Evolutionary conservation across 2,888 invertebrate species (phyloP), one percentile per base, ranked within the genome.

Genomic region (Abrostola triplasia): DNA sequence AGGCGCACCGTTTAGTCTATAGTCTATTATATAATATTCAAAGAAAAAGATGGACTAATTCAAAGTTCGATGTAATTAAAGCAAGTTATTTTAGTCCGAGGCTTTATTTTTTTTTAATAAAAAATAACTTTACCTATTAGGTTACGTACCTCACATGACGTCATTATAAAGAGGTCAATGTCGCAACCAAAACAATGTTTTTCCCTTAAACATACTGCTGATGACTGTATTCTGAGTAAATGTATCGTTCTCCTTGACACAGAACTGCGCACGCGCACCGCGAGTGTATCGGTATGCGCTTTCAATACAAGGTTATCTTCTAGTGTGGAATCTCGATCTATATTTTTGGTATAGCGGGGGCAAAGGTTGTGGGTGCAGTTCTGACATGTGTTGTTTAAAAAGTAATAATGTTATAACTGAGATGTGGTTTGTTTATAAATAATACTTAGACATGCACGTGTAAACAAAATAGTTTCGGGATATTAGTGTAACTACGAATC

Each of bases 191-290:
- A 70, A 76, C 70, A 73, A 71, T 76, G 73, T 70, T 77, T 80
- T 80, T 70, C 73, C 77, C 57, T 71, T 67, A 74, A 68, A 73
- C 58, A 60, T 55, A 56, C 44, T 56, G 67, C 52, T 76, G 77
- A 76, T 77, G 77, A 68, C 73, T 74, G 76, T 56, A 65, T 80
- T 81, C 77, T 61, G 64, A 62, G 77, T 80, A 80, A 80, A 70
- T 71, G 64, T 76, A 74, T 68, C 62, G 77, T 36, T 81, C 73
- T 65, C 81, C 81, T 81, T 81, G 81, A 81, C 81, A 80, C 76
- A 74, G 55, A 67, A 70, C 6, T 48, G 76, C 76, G 70, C 70
- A 40, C 11, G 64, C 74, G 70, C 69, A 70, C 66, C 55, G 67
- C 62, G 50, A 36, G 49, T 60, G 58, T 73, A 41, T 48, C 11